Base-by-base conservation (phyloP, 2,113 vertebrate species). In the Larimichthys polyactis region DNA sequence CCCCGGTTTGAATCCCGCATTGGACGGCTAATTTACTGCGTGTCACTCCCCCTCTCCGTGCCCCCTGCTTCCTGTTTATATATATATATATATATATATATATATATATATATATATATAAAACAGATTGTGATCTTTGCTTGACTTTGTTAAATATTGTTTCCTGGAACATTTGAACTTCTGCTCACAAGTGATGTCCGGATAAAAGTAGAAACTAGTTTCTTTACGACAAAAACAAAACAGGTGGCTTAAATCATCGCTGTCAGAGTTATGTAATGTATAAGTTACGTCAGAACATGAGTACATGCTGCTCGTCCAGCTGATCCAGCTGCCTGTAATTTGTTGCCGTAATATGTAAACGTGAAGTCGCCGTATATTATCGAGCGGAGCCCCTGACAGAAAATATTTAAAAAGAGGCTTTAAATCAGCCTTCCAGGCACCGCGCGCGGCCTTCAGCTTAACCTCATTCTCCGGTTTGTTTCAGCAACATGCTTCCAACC, bases 401-500 rank as follows among this genome's bases (percentile, higher is more conserved):
- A 54, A 74, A 60, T 14, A 44, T n/a, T 48, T 24, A 20, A 67
- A 67, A 55, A 72, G 36, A 36, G 66, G 24, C 24, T 69, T 36
- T 20, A 17, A 75, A 70, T 58, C 62, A 2, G 17, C 36, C 46
- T 69, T 51, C 11, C 8, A 9, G 17, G 3, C 36, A 44, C 43
- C 4, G 4, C 11, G 32, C 49, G 0, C 52, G 59, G 20, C 71
- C 63, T 46, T 11, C 2, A 63, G 73, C 58, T 67, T 15, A 14
- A 65, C 63, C 44, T 78, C 58, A 48, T 24, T 79, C 75, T 84
- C 62, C 51, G 46, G 27, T 27, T 27, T 72, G 71, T 81, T 75
- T 80, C 36, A 75, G 29, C 49, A 65, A 74, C 73, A 71, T 58
- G 68, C 78, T 84, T 32, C 14, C 72, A 74, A 54, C 52, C 32